Base-by-base conservation (phyloP, 2,113 vertebrate genomes). In the Alouatta palliata region DNA sequence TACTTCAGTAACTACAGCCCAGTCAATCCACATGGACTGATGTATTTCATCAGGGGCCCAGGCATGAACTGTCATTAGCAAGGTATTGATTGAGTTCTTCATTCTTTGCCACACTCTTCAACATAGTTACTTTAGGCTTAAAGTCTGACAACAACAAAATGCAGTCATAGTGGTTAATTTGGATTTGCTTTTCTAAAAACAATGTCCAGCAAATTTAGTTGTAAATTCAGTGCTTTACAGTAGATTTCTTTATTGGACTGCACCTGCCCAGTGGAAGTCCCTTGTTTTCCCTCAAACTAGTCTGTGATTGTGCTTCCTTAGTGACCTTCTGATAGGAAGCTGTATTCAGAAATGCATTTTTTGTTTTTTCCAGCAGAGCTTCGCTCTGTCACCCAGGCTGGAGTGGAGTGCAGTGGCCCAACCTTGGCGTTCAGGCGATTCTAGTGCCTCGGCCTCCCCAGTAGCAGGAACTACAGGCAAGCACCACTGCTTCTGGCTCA, bases 231-330 rank as follows among this genome's bases (percentile, higher is more conserved):
- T 77, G 35, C 30, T 35, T 87, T 23, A 27, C 70, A 56, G 56
- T 77, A 54, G 66, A 45, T 13, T 81, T 56, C 56, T 47, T 76
- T 23, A 77, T 43, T 13, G 16, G 35, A 54, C n/a, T 40, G 79
- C 16, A 64, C 95, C 76, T 88, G 84, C 37, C 81, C 64, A 17
- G 0, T 8, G 25, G 40, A 2, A 7, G 66, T 12, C 56, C 83
- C 37, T 52, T 6, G 71, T 91, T 97, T 94, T 3, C 43, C 20
- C 75, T 43, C 52, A 68, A 52, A 89, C 47, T 73, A 27, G 27
- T 96, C 58, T 1, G 10, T 35, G 61, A 40, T 91, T 95, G 58
- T 90, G 19, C 91, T 56, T 80, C 79, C 16, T 88, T 54, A 47
- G 30, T 85, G 77, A 71, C 94, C 25, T 66, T 79, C 47, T 64